Conservation (phyloP, 2,888 invertebrate species). For the Cetonia aurata region DNA sequence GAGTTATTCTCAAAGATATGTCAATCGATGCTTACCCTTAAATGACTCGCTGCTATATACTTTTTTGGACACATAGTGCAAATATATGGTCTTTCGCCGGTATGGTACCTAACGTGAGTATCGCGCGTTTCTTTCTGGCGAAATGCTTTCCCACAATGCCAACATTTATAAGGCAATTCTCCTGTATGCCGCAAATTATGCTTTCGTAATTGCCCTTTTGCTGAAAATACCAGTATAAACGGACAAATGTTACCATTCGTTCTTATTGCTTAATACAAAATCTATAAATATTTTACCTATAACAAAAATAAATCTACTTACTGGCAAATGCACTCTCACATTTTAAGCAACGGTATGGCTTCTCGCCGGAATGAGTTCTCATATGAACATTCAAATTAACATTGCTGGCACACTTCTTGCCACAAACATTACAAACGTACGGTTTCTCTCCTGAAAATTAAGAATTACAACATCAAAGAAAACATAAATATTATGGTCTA, state of each 20-base stretch:
- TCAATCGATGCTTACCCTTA: slow-evolving; percentile 56
- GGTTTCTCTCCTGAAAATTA: slow-evolving; percentile 58
- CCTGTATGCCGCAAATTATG: slow-evolving; percentile 63
- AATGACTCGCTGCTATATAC: slow-evolving; percentile 64
- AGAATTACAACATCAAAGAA: neutral
- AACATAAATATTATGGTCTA: too few relatives aligned
- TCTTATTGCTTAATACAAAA: neutral
- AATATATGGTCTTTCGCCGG: slow-evolving; percentile 62
- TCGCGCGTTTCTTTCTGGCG: slow-evolving; percentile 64
- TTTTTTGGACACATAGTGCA: slow-evolving; percentile 63
- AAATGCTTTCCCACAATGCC: slow-evolving; percentile 64
- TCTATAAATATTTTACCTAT: too few relatives aligned
- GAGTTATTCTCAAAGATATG: neutral
- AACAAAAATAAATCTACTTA: slow-evolving; percentile 54
- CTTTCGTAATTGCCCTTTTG: slow-evolving; percentile 62
- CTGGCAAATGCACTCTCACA: slow-evolving; percentile 62
- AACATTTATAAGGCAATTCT: slow-evolving; percentile 64
- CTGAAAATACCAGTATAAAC: slow-evolving; percentile 53
- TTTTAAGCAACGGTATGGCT: slow-evolving; percentile 61
- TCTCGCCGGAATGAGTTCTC: slow-evolving; percentile 63
- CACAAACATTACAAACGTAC: slow-evolving; percentile 61
- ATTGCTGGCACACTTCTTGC: slow-evolving; percentile 60
- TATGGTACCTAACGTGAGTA: slow-evolving; percentile 64
- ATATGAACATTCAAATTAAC: slow-evolving; percentile 61
- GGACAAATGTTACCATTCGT: neutral